A percentile compares a stretch with the other conserved stretches of the same genome.
Conservation (phyloP, 2,797 vertebrate genomes). For the Phalanger gymnotis region DNA sequence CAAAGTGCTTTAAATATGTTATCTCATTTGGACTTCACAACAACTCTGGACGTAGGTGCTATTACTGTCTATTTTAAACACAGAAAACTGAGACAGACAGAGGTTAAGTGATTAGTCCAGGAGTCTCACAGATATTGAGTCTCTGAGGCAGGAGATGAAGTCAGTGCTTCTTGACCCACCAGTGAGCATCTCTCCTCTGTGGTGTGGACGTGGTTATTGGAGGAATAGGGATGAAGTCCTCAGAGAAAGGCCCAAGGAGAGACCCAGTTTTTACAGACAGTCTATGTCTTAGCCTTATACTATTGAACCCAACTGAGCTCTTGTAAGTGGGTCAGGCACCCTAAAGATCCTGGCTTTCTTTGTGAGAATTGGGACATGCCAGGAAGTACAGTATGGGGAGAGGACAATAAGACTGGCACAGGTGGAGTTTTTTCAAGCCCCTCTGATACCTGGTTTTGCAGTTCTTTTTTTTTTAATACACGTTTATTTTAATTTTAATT, state of each 20-base stretch:
- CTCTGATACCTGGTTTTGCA: background rate
- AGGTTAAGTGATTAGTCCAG: background rate
- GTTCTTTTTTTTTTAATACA: too few relatives aligned
- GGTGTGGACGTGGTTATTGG: background rate
- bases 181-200: background rate
- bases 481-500: too few relatives aligned
- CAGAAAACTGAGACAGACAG: background rate
- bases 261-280: background rate
- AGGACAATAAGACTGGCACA: background rate
- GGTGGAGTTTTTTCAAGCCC: background rate
- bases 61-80: background rate
- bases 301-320: background rate
- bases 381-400: background rate
- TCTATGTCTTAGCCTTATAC: background rate
- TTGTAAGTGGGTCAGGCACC: constrained; percentile 1
- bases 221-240: background rate
- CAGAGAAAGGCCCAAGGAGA: background rate
- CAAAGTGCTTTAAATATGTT: background rate
- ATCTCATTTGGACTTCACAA: background rate
- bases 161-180: background rate
- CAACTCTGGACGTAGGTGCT: background rate
- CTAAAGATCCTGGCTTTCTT: background rate
- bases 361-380: background rate
- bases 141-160: background rate
- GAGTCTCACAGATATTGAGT: background rate